Evolutionary conservation across 2,113 vertebrate genomes (phyloP), one percentile per base, ranked within the genome.

Genomic region (Chelonoidis abingdonii): DNA sequence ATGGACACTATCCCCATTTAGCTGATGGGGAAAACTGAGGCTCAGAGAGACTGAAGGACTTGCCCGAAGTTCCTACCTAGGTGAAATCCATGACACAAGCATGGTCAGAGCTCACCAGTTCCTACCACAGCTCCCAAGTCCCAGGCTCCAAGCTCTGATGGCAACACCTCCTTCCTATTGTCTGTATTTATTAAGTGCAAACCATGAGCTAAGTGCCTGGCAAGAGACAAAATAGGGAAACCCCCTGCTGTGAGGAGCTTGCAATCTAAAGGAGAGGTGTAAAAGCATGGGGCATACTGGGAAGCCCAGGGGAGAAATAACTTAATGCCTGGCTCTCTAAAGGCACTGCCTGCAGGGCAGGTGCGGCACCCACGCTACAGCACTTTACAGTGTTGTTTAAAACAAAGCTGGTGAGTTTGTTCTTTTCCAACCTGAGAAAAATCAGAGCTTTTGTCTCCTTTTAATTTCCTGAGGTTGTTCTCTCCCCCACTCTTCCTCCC

Each of bases 41-140:
- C 96, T 97, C 94, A 95, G 85, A n/a, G 93, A 96, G 97, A 97
- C 96, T 95, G 96, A 97, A 97, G 97, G 96, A 96, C 96, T 97
- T 97, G 87, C 87, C 87, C 92, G 2, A 21, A 96, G 96, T 90
- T 96, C 93, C 94, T 19, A 0, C 93, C 94, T 14, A 0, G 91
- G 94, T 90, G 95, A 94, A 97, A 80, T 79, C 96, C 57, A 94
- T 86, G 92, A 94, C 88, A 92, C 86, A 94, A 95, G 91, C 94
- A 90, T 93, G 83, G 86, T 86, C 25, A 0, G 75, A 89, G 75
- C 96, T 97, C 94, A 89, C 86, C 95, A 97, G 95, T 59, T 59
- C 57, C 57, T 96, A 95, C 38, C 9, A 44, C n/a, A 96, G 96
- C 96, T 94, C 92, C 96, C 65, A 65, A 88, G 84, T 90, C 93